Base-by-base conservation (phyloP, 2,113 vertebrate genomes). In the Antechinus flavipes region DNA sequence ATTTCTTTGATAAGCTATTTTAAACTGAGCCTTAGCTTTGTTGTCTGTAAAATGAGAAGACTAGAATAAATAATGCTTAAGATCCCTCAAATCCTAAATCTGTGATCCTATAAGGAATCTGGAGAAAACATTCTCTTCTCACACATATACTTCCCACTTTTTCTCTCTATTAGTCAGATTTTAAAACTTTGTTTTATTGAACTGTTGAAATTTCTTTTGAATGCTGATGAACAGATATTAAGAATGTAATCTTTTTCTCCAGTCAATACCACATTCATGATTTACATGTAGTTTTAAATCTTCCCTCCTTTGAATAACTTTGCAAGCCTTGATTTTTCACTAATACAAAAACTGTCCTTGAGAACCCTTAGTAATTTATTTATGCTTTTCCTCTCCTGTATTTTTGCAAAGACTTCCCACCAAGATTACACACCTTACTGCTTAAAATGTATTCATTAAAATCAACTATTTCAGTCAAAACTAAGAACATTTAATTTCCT, bases 171-270 rank as follows among this genome's bases (percentile, higher is more conserved):
- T 3, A 23, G n/a, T 92, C 76, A 47, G 52, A 26, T 95, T 96
- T 94, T 89, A 96, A 96, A 96, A 22, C 91, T 14, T 89, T 56
- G 61, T 30, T 0, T 50, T 50, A 6, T 50, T 50, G 50, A 0
- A 76, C 42, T 94, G 61, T 27, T 91, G 35, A 55, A 90, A 90
- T 12, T 54, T 54, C 56, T 93, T 90, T 2, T 91, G 92, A 76
- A 25, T 55, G 94, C 47, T 90, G 89, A 91, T 52, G 9, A 26
- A 55, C 90, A 95, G 0, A 50, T 47, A 92, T 68, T 9, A 93
- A 97, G 95, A 96, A 9, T 94, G 94, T 95, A 46, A 91, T 16
- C 76, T 92, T 92, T 93, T 35, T 23, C 53, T 94, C 94, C 89
- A 47, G 24, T 95, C 24, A 76, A 6, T 54, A 91, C 94, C 16